These are phyloP conservation scores for Parotocinclus haroldoi DNA, from an alignment of 2,797 vertebrate genomes.

Conservation along the genomic window DNA sequence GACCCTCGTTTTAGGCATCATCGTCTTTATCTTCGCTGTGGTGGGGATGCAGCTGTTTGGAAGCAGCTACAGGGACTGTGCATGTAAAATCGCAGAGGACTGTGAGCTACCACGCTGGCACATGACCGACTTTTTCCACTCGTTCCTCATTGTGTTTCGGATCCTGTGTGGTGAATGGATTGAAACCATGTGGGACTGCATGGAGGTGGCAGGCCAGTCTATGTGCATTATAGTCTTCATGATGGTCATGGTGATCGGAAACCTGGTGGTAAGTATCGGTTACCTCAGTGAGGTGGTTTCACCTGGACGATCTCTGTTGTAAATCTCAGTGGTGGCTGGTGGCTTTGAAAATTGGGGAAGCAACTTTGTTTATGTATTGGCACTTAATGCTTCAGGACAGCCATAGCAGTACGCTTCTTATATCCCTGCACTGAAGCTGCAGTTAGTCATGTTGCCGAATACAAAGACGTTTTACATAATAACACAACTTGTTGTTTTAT, in stretches of 20 bases:
- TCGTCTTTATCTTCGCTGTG: constrained; percentile 95
- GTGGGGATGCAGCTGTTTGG: constrained; percentile 97
- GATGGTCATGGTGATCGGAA: constrained; percentile 95
- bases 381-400: no score
- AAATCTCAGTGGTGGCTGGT: no score
- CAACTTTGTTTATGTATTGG: no score
- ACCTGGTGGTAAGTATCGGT: constrained; percentile 84
- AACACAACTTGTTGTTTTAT: no score
- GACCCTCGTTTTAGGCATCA: constrained; percentile 89
- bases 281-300: neutral
- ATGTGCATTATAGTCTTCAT: constrained; percentile 91
- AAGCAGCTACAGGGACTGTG: constrained; percentile 86
- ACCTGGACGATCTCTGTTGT: neutral
- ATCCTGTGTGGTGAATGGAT: constrained; percentile 96
- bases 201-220: constrained; percentile 85
- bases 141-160: constrained; percentile 94
- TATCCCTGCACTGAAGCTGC: no score
- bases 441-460: no score
- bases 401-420: no score
- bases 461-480: no score
- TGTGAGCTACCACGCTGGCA: constrained; percentile 92
- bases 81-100: constrained; percentile 82
- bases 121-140: constrained; percentile 94
- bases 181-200: constrained; percentile 98
- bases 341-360: no score